Evolutionary conservation across 2,797 vertebrate species (phyloP), one percentile per base, ranked within the genome.

Genomic region (Setipinna tenuifilis): DNA sequence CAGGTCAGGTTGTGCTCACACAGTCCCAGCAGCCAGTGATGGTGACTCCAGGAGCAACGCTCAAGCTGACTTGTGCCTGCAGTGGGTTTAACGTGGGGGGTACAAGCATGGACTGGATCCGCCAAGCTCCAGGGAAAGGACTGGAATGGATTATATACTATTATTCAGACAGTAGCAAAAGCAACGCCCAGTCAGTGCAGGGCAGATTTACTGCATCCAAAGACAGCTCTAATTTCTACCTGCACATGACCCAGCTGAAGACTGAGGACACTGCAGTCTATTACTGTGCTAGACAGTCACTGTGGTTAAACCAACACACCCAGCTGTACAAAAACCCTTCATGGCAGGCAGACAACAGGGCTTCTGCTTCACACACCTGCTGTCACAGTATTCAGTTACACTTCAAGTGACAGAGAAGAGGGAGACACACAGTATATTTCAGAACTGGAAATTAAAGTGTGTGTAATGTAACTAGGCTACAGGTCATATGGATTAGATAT

Each of bases 1-100:
- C 35, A 25, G 71, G 71, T 41, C 71, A 75, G 71, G 17, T 75
- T 6, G 48, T 85, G 17, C 84, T 87, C 71, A 75, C 71, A 35
- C 68, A 75, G 68, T 35, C 12, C 35, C 28, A 35, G 28, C 68
- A 54, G 50, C 2, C 50, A 54, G 50, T 14, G 7, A 10, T 14
- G 14, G 50, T 54, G 50, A 54, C 50, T 54, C 50, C 50, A 54
- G 50, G 50, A 54, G 9, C 7, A 54, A 54, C 50, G 0, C 50
- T 54, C 9, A 54, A 9, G 1, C 7, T 54, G 9, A 54, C 7
- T 7, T 54, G 50, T 54, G 50, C 14, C 50, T 54, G 0, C n/a
- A 83, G 28, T 75, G 68, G 68, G 82, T 84, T 87, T 0, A 57
- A 0, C 35, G 50, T 54, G 7, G 14, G 1, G 14, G 7, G 2